Conservation (phyloP, 1,140 invertebrate species). For the Theocolax elegans region DNA sequence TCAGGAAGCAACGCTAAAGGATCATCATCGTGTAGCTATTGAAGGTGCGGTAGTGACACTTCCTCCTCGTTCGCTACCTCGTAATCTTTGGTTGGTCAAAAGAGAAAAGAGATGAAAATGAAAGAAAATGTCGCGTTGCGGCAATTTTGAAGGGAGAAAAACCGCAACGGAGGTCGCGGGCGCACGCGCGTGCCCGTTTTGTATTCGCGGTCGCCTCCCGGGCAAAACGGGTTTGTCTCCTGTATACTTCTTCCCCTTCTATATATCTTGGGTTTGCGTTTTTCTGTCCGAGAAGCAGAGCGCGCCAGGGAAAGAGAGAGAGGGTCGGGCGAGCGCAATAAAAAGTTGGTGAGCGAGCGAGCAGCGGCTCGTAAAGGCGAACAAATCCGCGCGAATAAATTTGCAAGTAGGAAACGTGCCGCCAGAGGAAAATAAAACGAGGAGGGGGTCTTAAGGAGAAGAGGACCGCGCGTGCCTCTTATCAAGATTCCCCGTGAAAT, state of each 20-base stretch:
- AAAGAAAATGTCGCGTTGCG: not conserved
- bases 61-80: no score
- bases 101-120: not conserved
- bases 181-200: not conserved
- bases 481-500: conserved; percentile 22
- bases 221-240: conserved; percentile 19
- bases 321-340: not conserved
- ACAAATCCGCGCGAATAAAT: conserved; percentile 39
- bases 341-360: not conserved
- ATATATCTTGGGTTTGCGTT: no score
- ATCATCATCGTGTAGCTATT: no score
- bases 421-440: not conserved
- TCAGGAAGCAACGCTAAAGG: no score
- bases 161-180: no score
- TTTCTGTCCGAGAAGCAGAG: not conserved
- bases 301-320: not conserved
- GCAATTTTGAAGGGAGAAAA: conserved; percentile 6
- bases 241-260: not conserved
- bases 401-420: conserved; percentile 32
- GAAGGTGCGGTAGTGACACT: no score
- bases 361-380: conserved; percentile 21
- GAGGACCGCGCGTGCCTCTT: not conserved
- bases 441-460: not conserved
- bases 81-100: no score
- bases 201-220: not conserved